Percentiles rank a stretch among this genome's conserved stretches.
Evolutionary conservation across 2,113 vertebrate species (phyloP).

Genomic region (Toxotes chatareus): DNA sequence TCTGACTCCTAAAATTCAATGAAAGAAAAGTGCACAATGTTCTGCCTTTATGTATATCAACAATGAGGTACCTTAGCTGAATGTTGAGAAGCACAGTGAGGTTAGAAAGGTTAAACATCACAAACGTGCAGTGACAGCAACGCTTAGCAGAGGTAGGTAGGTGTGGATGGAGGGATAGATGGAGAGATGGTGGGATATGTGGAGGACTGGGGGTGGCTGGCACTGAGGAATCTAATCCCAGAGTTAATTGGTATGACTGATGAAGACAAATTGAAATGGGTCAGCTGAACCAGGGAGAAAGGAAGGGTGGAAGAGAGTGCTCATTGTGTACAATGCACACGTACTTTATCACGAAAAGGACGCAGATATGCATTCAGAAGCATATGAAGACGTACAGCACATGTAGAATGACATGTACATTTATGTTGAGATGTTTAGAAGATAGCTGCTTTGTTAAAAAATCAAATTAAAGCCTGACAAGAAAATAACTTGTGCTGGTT

Average conservation of each 20-base stretch:
- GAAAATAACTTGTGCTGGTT: slow-evolving; percentile 11
- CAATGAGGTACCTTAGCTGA: background rate
- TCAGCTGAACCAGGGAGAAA: slow-evolving; percentile 64
- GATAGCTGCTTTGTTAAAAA: slow-evolving; percentile 13
- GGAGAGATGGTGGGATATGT: slow-evolving; percentile 27
- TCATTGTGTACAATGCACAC: slow-evolving; percentile 31
- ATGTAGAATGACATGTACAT: background rate
- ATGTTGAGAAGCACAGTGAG: background rate
- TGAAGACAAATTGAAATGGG: slow-evolving; percentile 81
- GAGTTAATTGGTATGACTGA: slow-evolving; percentile 79
- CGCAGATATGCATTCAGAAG: background rate
- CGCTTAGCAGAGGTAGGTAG: slow-evolving; percentile 2
- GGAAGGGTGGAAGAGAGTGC: slow-evolving; percentile 20
- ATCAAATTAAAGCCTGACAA: slow-evolving; percentile 22
- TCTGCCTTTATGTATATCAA: slow-evolving; percentile 15
- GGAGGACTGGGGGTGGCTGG: slow-evolving; percentile 42
- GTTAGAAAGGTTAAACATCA: slow-evolving; percentile 2
- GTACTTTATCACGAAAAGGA: slow-evolving; percentile 11
- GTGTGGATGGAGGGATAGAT: slow-evolving; percentile 5
- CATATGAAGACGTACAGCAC: background rate
- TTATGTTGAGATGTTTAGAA: slow-evolving; percentile 10
- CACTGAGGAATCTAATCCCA: slow-evolving; percentile 71
- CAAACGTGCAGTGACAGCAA: background rate
- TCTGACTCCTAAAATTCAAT: slow-evolving; percentile 42
- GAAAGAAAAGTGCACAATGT: slow-evolving; percentile 7